Conservation (phyloP, 2,888 invertebrate genomes). For the Zele albiditarsus region DNA sequence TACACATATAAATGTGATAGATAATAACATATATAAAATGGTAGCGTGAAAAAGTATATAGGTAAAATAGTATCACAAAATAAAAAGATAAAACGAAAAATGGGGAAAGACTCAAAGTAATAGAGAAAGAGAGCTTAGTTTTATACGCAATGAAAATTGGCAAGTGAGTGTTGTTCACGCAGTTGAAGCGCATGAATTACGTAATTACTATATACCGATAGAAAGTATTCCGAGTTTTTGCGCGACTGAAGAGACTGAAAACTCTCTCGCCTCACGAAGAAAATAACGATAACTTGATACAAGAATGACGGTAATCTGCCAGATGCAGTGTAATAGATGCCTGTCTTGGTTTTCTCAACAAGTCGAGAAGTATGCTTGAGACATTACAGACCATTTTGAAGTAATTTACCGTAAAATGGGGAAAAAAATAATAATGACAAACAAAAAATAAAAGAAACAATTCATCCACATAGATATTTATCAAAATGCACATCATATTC, state of each 20-base stretch:
- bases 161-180: background rate
- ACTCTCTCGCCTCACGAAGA: background rate
- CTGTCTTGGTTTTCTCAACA: background rate
- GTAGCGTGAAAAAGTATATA: background rate
- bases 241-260: background rate
- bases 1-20: no score
- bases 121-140: background rate
- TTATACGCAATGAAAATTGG: background rate
- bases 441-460: background rate
- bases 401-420: background rate
- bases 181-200: conserved; percentile 7
- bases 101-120: background rate
- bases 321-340: conserved; percentile 1
- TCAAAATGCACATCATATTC: background rate
- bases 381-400: background rate
- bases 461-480: background rate
- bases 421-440: background rate
- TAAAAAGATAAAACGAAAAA: background rate
- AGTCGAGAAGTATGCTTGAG: background rate
- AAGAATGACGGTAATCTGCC: conserved; percentile 1
- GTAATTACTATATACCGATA: background rate
- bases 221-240: conserved; percentile 1
- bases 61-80: background rate
- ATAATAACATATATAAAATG: background rate
- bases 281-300: conserved; percentile 9